Evolutionary conservation across 2,113 vertebrate genomes (phyloP).

Genomic region (Gambusia holbrooki): DNA sequence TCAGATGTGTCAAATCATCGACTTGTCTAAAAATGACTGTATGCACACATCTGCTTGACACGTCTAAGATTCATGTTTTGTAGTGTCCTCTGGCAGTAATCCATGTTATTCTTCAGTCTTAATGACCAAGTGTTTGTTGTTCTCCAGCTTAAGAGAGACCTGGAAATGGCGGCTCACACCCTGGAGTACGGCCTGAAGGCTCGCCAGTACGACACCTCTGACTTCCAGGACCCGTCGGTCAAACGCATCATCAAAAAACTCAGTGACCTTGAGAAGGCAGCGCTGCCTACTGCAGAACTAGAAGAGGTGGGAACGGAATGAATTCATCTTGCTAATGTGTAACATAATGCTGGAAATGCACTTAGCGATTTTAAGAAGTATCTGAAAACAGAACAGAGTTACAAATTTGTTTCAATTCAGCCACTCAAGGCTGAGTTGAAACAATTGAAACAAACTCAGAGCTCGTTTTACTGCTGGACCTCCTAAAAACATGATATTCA

Average conservation of each 20-base stretch:
- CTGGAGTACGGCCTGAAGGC: constrained; percentile 83
- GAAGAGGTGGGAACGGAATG: constrained; percentile 83
- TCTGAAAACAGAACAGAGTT: neutral
- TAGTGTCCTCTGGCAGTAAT: neutral
- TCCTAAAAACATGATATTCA: no score
- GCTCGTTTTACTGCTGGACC: no score
- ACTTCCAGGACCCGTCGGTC: constrained; percentile 86
- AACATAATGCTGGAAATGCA: neutral
- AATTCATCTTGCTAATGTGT: neutral
- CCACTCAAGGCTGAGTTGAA: no score
- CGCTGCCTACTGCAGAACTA: constrained; percentile 79
- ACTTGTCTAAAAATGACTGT: constrained; percentile 8
- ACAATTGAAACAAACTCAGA: no score
- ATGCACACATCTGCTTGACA: neutral
- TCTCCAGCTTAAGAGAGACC: constrained; percentile 86
- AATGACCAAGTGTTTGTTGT: constrained; percentile 10
- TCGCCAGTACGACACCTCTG: constrained; percentile 84
- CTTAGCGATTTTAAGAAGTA: no score
- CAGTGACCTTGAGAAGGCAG: constrained; percentile 90
- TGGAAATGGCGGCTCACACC: constrained; percentile 88
- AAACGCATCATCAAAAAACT: constrained; percentile 89
- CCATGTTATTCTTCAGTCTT: neutral
- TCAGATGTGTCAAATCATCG: neutral
- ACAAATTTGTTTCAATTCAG: no score
- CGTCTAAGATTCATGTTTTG: neutral